Evolutionary conservation across 2,113 vertebrate genomes (phyloP), one percentile per base, ranked within the genome.

Genomic region (Regulus satrapa): DNA sequence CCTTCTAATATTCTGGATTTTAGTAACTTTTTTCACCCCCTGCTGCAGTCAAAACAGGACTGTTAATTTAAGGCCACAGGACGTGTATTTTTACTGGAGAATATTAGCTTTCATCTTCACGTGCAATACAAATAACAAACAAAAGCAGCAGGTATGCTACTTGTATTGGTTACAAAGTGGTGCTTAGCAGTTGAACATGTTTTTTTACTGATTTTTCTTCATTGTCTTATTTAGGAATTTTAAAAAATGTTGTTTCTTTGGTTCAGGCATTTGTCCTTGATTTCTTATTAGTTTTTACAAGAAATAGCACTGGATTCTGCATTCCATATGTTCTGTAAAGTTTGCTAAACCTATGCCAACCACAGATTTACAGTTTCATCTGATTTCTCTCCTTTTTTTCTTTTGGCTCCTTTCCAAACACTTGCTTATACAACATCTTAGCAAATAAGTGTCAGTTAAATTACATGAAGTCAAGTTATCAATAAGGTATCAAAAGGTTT

Each of bases 381-480:
- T 95, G 36, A 91, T 92, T 97, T 87, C 14, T 59, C 14, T 74
- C 24, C 7, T 38, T 41, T 25, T 49, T 18, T 49, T 12, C 23
- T 75, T 85, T 76, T 92, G 79, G 73, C 52, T 94, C 48, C 49
- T 51, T 83, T 92, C 59, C 88, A 95, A 91, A 89, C 48, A 51
- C 43, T 66, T 49, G 40, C 56, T 90, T 93, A 72, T 7, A 46
- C 21, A 63, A 8, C 82, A 69, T 52, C 61, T 88, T 78, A 87
- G 68, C 56, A 95, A 97, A 85, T 84, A 96, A 89, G 36, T 40
- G 58, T 96, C 93, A 90, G 64, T 88, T 88, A 86, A 94, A 95
- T 95, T 72, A 92, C 67, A 48, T 69, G 14, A 66, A 93, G 56
- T 81, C n/a, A 74, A 88, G 48, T 61, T 92, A 87, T 79, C 68